Evolutionary conservation across 2,888 invertebrate genomes (phyloP).

Genomic region (Ypsolopha sequella): DNA sequence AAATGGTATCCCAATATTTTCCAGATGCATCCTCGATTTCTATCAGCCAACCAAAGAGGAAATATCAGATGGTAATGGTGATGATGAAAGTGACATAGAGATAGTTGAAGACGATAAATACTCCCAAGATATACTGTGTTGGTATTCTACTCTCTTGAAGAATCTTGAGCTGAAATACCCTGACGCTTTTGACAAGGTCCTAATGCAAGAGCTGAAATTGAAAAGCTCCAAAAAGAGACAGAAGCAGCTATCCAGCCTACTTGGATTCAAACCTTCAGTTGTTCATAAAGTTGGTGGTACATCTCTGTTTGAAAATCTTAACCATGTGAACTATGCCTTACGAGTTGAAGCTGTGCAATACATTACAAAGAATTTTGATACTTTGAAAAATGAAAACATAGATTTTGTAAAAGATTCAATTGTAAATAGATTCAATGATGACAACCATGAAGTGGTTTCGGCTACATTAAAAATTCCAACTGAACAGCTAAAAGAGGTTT

Average conservation of each 20-base stretch:
- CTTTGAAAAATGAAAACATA: constrained; percentile 59
- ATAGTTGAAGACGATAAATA: constrained; percentile 48
- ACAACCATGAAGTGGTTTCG: constrained; percentile 72
- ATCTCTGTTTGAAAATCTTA: constrained; percentile 76
- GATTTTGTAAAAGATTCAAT: constrained; percentile 76
- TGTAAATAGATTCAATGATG: constrained; percentile 76
- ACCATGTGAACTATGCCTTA: constrained; percentile 76
- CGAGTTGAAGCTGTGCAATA: constrained; percentile 77
- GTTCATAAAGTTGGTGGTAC: constrained; percentile 61
- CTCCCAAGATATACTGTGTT: constrained; percentile 42
- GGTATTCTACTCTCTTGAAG: constrained; percentile 70
- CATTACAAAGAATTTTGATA: constrained; percentile 66
- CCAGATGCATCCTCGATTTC: constrained; percentile 59
- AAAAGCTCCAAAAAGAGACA: constrained; percentile 30
- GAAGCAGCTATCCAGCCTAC: constrained; percentile 46
- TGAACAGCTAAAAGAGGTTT: constrained; percentile 38
- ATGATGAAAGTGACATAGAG: constrained; percentile 54
- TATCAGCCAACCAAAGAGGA: constrained; percentile 23
- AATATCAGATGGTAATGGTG: constrained; percentile 23
- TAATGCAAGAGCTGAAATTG: constrained; percentile 68
- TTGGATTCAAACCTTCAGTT: constrained; percentile 69
- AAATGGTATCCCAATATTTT: constrained; percentile 7
- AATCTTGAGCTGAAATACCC: constrained; percentile 80
- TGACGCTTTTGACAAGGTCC: constrained; percentile 75
- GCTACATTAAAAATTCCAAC: constrained; percentile 62